Evolutionary conservation across 2,113 vertebrate genomes (phyloP).

Genomic region (Podarcis muralis): DNA sequence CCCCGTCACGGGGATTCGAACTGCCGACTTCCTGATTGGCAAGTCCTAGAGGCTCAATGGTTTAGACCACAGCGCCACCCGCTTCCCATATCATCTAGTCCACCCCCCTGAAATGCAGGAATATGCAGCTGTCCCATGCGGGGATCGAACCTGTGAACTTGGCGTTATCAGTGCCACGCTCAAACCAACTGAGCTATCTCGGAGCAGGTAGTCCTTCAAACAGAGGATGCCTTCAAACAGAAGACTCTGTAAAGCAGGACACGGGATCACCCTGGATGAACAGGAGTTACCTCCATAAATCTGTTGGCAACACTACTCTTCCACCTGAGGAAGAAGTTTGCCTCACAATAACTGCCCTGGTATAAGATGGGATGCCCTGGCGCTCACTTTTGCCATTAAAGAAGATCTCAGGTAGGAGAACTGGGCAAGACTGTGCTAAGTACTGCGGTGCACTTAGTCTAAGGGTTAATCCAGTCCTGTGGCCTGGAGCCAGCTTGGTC

Average conservation of each 20-base stretch:
- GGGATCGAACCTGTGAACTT: no score
- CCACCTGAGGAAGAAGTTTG: background rate
- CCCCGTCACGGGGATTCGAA: accelerated
- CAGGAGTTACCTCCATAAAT: background rate
- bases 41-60: no score
- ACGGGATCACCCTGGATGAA: background rate
- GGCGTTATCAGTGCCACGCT: no score
- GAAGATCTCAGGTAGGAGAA: background rate
- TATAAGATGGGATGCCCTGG: background rate
- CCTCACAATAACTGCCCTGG: background rate
- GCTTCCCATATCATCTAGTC: no score
- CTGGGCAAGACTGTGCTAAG: background rate
- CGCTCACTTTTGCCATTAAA: background rate
- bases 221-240: no score
- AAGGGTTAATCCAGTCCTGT: background rate
- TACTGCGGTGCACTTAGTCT: background rate
- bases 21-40: no score
- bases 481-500: background rate
- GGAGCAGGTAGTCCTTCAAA: no score
- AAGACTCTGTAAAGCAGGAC: no score
- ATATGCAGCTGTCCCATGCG: no score
- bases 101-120: no score
- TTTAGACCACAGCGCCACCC: no score
- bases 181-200: no score
- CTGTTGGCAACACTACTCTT: background rate